These are phyloP conservation scores for Plecotus auritus DNA, from an alignment of 2,113 vertebrate genomes.

Conservation along the genomic window DNA sequence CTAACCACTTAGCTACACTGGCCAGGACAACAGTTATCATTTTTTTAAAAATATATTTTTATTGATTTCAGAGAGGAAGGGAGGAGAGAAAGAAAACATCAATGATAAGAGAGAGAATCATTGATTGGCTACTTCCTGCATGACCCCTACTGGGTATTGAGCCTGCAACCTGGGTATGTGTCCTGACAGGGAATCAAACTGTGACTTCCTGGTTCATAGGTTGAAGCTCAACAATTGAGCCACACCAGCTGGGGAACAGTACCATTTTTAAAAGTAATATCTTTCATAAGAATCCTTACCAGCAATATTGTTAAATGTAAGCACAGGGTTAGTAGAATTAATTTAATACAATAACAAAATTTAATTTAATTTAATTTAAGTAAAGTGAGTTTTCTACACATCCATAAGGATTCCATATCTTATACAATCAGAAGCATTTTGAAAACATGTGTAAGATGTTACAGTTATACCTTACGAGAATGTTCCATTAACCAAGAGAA, in stretches of 20 bases:
- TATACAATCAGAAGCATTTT: not conserved
- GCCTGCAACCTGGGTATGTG: too few relatives aligned
- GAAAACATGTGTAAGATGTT: not conserved
- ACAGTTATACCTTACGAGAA: not conserved
- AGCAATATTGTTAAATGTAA: not conserved
- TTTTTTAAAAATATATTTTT: too few relatives aligned
- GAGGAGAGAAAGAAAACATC: too few relatives aligned
- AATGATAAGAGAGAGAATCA: too few relatives aligned
- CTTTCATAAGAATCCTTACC: not conserved
- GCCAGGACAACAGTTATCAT: too few relatives aligned
- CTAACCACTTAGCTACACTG: too few relatives aligned
- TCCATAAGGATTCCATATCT: not conserved
- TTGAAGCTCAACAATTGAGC: too few relatives aligned
- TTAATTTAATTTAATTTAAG: not conserved
- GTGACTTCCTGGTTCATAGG: too few relatives aligned
- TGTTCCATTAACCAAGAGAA: constrained; percentile 7
- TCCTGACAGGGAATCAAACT: too few relatives aligned
- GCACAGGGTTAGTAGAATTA: not conserved
- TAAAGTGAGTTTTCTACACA: not conserved
- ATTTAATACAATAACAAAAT: not conserved
- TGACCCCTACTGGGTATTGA: too few relatives aligned
- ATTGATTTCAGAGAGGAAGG: too few relatives aligned
- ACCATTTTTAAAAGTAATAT: not conserved
- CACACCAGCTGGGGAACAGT: not conserved
- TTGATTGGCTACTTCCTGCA: too few relatives aligned